Percentiles rank a stretch among this genome's conserved stretches.
Evolutionary conservation across 2,113 vertebrate genomes (phyloP).

Genomic region (Crotalus tigris): DNA sequence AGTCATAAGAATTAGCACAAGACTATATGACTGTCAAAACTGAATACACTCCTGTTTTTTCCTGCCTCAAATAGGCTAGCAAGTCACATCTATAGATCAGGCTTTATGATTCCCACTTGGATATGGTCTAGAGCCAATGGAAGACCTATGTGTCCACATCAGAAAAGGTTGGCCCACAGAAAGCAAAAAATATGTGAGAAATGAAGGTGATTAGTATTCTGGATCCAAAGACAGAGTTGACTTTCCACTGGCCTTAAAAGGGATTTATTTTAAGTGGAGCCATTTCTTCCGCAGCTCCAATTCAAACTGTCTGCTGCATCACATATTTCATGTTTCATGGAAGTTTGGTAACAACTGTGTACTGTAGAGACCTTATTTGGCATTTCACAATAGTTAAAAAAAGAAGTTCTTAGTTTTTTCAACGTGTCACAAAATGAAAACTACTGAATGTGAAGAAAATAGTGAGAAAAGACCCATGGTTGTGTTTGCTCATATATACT

Average conservation of each 20-base stretch:
- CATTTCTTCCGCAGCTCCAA: background rate
- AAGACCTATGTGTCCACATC: slow-evolving; percentile 22
- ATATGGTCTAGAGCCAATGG: slow-evolving; percentile 20
- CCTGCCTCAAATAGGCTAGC: slow-evolving; percentile 10
- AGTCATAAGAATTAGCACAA: slow-evolving; percentile 53
- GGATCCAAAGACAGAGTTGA: slow-evolving; percentile 14
- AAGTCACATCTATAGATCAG: background rate
- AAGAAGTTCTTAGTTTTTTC: slow-evolving; percentile 24
- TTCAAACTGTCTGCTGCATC: background rate
- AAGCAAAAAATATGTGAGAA: slow-evolving; percentile 10
- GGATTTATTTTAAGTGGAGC: background rate
- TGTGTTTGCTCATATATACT: slow-evolving; percentile 37
- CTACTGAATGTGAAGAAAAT: background rate
- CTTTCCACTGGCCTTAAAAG: slow-evolving; percentile 3
- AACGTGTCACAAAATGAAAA: slow-evolving; percentile 3
- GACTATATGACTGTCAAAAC: slow-evolving; percentile 42
- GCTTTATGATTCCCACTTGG: slow-evolving; percentile 36
- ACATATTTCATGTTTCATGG: slow-evolving; percentile 32
- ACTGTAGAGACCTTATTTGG: background rate
- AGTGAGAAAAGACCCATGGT: background rate
- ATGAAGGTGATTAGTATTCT: background rate
- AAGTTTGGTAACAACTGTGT: slow-evolving; percentile 3
- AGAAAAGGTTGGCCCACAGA: slow-evolving; percentile 1
- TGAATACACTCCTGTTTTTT: slow-evolving; percentile 54
- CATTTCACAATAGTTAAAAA: slow-evolving; percentile 15